Base-by-base conservation (phyloP, 2,113 vertebrate genomes). In the Phoenicopterus ruber region DNA sequence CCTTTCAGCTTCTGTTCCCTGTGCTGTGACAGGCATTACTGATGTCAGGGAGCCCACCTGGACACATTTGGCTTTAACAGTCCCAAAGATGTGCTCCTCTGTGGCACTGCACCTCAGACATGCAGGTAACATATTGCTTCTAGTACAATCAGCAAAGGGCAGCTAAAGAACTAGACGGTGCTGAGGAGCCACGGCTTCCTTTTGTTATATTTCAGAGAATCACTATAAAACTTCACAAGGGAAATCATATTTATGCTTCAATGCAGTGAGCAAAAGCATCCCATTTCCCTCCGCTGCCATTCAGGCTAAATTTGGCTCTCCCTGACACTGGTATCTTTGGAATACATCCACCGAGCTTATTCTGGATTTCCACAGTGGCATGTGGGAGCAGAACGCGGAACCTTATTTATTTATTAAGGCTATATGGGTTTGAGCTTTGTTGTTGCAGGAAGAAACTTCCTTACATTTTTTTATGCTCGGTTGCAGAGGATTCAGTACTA, bases 221-320 rank as follows among this genome's bases (percentile, higher is more conserved):
- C 17, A 7, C 81, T 79, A 15, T 44, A 85, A 87, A 93, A 70
- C 70, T 73, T 42, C 89, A 82, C 84, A 38, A 26, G 89, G 83
- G 87, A 95, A 94, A 95, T 95, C 5, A 71, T 58, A 26, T 87
- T 82, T 80, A 69, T 66, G 91, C 91, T 77, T 90, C 86, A 90
- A 4, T 62, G 89, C 70, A 49, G 66, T 1, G 52, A 93, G 81
- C 73, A 90, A 73, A 84, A 89, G 66, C 73, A 69, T 89, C 66
- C 91, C 54, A 73, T 96, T 95, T 94, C 93, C 86, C 91, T 90
- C 63, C 66, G 77, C 73, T 95, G 73, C 89, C 84, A 77, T 94
- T 73, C 89, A 82, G 74, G 70, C 89, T 96, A 95, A 95, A 97
- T 95, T 88, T 0, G 0, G 34, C 66, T 91, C 73, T 96, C 28